A percentile compares a stretch with the other conserved stretches of the same genome.
These are phyloP conservation scores for Thunnus maccoyii DNA, from an alignment of 2,113 vertebrate genomes.

Conservation along the genomic window DNA sequence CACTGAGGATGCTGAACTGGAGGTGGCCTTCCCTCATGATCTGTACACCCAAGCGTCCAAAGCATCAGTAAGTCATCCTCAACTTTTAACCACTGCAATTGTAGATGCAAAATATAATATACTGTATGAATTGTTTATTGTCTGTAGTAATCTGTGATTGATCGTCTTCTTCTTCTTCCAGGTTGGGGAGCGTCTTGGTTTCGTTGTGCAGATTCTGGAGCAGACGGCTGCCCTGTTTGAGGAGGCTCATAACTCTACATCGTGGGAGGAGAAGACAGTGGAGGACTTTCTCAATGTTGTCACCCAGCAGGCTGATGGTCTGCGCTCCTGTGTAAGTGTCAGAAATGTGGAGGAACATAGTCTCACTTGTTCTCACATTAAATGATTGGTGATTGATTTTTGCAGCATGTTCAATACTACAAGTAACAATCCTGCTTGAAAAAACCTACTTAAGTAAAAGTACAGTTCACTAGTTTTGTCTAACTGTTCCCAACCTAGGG, in stretches of 20 bases:
- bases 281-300: slow-evolving; percentile 67
- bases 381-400: too few relatives aligned
- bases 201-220: slow-evolving; percentile 67
- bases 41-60: slow-evolving; percentile 45
- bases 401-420: too few relatives aligned
- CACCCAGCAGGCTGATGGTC: slow-evolving; percentile 48
- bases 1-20: slow-evolving; percentile 21
- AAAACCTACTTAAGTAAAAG: too few relatives aligned
- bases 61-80: slow-evolving; percentile 57
- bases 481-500: too few relatives aligned
- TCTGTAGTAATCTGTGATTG: too few relatives aligned
- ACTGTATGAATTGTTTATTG: background rate
- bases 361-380: too few relatives aligned
- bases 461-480: too few relatives aligned
- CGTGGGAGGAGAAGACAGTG: slow-evolving; percentile 71
- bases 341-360: too few relatives aligned
- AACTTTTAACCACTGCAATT: too few relatives aligned
- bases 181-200: slow-evolving; percentile 65
- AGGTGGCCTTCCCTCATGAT: slow-evolving; percentile 52
- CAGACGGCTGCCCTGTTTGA: slow-evolving; percentile 61
- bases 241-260: slow-evolving; percentile 52
- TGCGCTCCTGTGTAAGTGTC: slow-evolving; percentile 73
- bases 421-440: too few relatives aligned
- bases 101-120: too few relatives aligned
- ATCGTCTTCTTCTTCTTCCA: slow-evolving; percentile 23